These are phyloP conservation scores for Drosophila repletoides DNA, from an alignment of 1,140 invertebrate species.

Conservation along the genomic window DNA sequence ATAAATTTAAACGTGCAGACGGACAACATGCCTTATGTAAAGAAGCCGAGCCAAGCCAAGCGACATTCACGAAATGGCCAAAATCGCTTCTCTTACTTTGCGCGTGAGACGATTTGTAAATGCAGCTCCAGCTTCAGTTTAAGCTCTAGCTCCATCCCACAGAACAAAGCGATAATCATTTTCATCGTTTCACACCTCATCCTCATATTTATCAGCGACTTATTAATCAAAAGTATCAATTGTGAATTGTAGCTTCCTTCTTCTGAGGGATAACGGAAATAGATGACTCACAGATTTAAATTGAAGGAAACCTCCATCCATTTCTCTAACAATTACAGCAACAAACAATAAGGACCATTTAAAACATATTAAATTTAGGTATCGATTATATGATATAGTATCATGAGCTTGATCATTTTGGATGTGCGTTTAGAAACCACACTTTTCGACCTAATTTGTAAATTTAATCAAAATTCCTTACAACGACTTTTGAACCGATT, in stretches of 20 bases:
- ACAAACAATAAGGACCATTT: too few relatives aligned
- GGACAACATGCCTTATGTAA: slow-evolving; percentile 77
- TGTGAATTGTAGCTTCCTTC: background rate
- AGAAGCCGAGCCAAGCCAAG: slow-evolving; percentile 25
- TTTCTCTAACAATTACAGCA: too few relatives aligned
- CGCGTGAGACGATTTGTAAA: slow-evolving; percentile 78
- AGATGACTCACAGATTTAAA: too few relatives aligned
- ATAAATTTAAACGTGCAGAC: slow-evolving; percentile 79
- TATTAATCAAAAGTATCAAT: slow-evolving; percentile 15
- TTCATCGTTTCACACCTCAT: slow-evolving; percentile 36
- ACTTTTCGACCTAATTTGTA: too few relatives aligned
- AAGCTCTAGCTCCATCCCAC: slow-evolving; percentile 13
- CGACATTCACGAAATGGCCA: slow-evolving; percentile 66
- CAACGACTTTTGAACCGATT: too few relatives aligned
- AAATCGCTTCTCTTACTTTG: slow-evolving; percentile 52
- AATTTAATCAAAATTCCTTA: too few relatives aligned
- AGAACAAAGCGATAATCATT: slow-evolving; percentile 64
- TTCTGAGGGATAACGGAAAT: too few relatives aligned
- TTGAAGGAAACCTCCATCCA: too few relatives aligned
- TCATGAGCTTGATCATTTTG: too few relatives aligned
- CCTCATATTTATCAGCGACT: slow-evolving; percentile 8
- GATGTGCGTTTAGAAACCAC: too few relatives aligned
- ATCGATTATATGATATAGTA: too few relatives aligned
- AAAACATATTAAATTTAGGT: too few relatives aligned
- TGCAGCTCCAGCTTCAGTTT: slow-evolving; percentile 27